Conservation (phyloP, 2,888 invertebrate species). For the Apamea epomidion region DNA sequence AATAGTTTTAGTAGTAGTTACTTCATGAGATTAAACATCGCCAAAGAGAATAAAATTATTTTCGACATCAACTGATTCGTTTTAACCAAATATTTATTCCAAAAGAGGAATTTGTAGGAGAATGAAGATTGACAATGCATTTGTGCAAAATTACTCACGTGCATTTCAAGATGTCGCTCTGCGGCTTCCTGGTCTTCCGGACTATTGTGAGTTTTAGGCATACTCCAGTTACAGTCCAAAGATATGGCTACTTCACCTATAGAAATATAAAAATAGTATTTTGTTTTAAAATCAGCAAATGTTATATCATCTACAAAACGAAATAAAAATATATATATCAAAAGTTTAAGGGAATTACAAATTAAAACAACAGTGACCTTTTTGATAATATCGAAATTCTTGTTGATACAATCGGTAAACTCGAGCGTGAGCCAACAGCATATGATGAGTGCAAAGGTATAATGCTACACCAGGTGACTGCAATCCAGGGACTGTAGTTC, state of each 20-base stretch:
- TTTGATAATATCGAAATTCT: conserved; percentile 27
- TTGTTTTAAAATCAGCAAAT: background rate
- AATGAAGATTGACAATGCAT: background rate
- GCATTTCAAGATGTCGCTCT: conserved; percentile 32
- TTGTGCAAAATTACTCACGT: conserved; percentile 2
- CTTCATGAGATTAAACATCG: background rate
- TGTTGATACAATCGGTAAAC: conserved; percentile 38
- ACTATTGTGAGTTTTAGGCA: background rate
- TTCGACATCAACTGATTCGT: background rate
- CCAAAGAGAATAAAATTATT: background rate
- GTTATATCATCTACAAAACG: too few relatives aligned
- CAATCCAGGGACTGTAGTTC: conserved; percentile 1
- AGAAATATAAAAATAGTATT: background rate
- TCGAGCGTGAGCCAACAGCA: conserved; percentile 36
- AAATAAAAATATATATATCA: too few relatives aligned
- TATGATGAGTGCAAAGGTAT: conserved; percentile 33
- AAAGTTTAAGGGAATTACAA: background rate
- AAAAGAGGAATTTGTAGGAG: background rate
- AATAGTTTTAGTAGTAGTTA: background rate
- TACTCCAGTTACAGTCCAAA: conserved; percentile 21
- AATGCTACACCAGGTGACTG: conserved; percentile 5
- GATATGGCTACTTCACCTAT: conserved; percentile 20
- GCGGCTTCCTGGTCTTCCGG: conserved; percentile 24
- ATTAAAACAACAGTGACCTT: background rate
- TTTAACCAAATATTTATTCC: background rate